Evolutionary conservation across 2,797 vertebrate genomes (phyloP).

Genomic region (Acrocephalus scirpaceus): DNA sequence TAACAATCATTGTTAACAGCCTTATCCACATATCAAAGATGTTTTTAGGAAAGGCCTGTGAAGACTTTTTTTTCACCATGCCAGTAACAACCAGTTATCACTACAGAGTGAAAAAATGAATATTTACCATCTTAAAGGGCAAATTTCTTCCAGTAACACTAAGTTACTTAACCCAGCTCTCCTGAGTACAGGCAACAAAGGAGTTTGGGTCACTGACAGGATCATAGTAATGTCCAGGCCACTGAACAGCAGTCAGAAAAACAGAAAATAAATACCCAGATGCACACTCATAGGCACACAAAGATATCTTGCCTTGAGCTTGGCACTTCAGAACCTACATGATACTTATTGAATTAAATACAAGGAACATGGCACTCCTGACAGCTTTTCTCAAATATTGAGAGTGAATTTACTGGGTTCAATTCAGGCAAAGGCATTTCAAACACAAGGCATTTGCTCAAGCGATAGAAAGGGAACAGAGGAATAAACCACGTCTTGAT

Average conservation of each 20-base stretch:
- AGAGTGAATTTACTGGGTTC: not conserved
- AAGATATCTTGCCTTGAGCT: fast-evolving
- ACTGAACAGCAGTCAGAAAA: not conserved
- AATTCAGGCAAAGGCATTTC: not conserved
- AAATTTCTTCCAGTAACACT: not conserved
- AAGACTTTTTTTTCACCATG: not conserved
- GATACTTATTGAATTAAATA: not conserved
- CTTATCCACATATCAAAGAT: not conserved
- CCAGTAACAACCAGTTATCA: not conserved
- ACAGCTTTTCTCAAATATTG: not conserved
- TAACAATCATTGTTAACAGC: not conserved
- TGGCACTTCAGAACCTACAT: not conserved
- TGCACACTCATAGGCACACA: not conserved
- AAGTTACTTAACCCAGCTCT: not conserved
- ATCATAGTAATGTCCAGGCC: not conserved
- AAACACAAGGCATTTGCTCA: not conserved
- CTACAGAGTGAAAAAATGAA: not conserved
- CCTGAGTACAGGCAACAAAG: not conserved
- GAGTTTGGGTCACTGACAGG: fast-evolving
- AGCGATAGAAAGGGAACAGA: not conserved
- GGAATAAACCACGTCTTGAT: not conserved
- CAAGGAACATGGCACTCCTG: not conserved
- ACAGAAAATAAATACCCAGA: not conserved
- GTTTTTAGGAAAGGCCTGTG: not conserved
- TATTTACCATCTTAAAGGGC: not conserved